These are phyloP conservation scores for Volucella inanis DNA, from an alignment of 2,888 invertebrate genomes.

Conservation along the genomic window DNA sequence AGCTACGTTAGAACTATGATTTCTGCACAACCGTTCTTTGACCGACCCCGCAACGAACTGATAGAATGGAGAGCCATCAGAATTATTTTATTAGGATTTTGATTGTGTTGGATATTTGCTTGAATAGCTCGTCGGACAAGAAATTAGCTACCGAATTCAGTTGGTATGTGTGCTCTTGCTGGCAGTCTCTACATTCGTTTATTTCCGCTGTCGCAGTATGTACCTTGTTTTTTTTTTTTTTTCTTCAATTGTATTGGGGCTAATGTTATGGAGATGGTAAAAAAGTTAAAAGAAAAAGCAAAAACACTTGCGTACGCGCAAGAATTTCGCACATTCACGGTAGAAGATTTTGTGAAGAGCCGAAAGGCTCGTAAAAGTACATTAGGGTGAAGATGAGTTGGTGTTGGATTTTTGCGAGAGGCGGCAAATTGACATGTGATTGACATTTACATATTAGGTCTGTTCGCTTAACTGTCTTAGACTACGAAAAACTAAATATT, in stretches of 20 bases:
- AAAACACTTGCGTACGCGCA: slow-evolving; percentile 13
- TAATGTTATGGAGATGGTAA: background rate
- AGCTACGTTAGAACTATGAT: slow-evolving; percentile 29
- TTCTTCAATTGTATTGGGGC: background rate
- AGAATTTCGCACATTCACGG: background rate
- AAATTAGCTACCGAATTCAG: background rate
- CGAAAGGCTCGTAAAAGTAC: background rate
- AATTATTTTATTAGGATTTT: slow-evolving; percentile 65
- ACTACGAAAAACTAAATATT: too few species aligned
- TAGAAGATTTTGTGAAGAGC: background rate
- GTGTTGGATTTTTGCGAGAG: background rate
- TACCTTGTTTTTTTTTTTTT: background rate
- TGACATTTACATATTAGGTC: background rate
- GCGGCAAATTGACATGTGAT: slow-evolving; percentile 18
- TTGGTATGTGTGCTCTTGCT: slow-evolving; percentile 23
- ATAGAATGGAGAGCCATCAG: slow-evolving; percentile 47
- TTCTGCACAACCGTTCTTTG: slow-evolving; percentile 62
- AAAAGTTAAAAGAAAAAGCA: slow-evolving; percentile 6
- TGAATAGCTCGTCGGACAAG: slow-evolving; percentile 1
- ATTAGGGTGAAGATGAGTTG: background rate
- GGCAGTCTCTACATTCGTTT: background rate
- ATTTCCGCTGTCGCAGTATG: slow-evolving; percentile 7
- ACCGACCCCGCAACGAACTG: slow-evolving; percentile 71
- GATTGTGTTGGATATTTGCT: slow-evolving; percentile 36
- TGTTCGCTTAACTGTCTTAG: too few species aligned